Evolutionary conservation across 2,113 vertebrate species (phyloP), one percentile per base, ranked within the genome.

Genomic region (Tichodroma muraria): DNA sequence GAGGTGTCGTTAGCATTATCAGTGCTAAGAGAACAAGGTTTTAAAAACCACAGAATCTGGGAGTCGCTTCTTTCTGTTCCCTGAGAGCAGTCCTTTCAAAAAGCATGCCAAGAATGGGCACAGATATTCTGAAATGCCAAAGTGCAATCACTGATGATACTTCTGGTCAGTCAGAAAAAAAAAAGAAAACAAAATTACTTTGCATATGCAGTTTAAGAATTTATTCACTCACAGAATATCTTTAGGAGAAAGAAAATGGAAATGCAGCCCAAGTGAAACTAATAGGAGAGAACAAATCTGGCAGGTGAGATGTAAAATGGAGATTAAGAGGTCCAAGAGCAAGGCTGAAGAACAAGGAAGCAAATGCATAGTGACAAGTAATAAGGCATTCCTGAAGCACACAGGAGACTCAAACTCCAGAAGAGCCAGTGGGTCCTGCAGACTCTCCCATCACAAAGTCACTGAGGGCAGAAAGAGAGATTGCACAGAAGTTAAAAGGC

Each of bases 301-400:
- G 91, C 92, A 96, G 90, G 88, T 85, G 78, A 96, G 65, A 96
- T 73, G 71, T 63, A 84, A 97, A 93, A 88, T 49, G 54, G 47
- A 96, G 93, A 90, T 93, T 83, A 91, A 76, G 84, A 85, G 40
- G 70, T 95, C 45, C 90, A 85, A 71, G 42, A 89, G 85, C 91
- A 89, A 49, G 52, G 80, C 2, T 96, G 88, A 95, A 28, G 80
- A 95, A 81, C 47, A 81, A 45, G 68, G 52, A 81, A 54, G 54
- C 65, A 96, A 95, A 97, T 61, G 49, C 21, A 45, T 3, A 88
- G 35, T 49, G 91, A 96, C 93, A 96, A 89, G 88, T 42, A 94
- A 84, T 65, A 91, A 91, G 40, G 54, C 60, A 89, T 90, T 90
- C 77, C 90, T 76, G 57, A 89, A 83, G 42, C 68, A 93, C 61